phyloP scores from a whole-genome alignment of 1,140 invertebrate species.

The Littorina saxatilis region DNA sequence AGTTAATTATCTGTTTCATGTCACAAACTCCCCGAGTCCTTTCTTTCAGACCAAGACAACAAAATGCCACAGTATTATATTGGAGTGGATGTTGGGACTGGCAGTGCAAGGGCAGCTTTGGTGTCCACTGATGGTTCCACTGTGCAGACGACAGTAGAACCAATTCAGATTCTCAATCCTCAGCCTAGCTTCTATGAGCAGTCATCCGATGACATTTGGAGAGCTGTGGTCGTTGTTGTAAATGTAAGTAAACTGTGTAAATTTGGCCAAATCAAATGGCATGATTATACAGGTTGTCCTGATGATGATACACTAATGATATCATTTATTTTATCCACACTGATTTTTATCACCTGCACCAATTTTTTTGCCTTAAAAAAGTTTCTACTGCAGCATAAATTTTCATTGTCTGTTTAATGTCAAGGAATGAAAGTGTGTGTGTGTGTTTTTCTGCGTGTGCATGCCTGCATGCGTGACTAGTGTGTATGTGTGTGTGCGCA shows the following conservation, averaged over 20 bases:
- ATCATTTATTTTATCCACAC: background rate
- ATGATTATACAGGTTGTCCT: no score
- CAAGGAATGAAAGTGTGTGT: no score
- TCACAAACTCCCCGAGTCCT: no score
- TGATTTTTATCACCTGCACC: background rate
- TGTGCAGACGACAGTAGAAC: conserved; percentile 79
- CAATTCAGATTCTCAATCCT: conserved; percentile 88
- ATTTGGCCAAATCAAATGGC: background rate
- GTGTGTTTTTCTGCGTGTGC: no score
- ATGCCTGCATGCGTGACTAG: no score
- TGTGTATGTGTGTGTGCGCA: no score
- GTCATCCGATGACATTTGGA: conserved; percentile 94
- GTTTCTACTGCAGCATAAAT: background rate
- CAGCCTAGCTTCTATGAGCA: conserved; percentile 90
- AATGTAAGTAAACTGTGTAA: conserved; percentile 79
- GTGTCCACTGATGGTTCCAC: conserved; percentile 83
- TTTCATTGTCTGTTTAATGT: no score
- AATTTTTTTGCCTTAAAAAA: background rate
- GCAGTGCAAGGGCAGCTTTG: conserved; percentile 89
- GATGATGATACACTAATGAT: background rate
- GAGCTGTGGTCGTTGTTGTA: conserved; percentile 81
- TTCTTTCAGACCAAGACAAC: no score
- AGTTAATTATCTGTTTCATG: no score
- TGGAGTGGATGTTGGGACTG: conserved; percentile 95
- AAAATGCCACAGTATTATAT: conserved; percentile 79